These are phyloP conservation scores for Zapus hudsonius DNA, from an alignment of 2,113 vertebrate genomes.

Conservation along the genomic window DNA sequence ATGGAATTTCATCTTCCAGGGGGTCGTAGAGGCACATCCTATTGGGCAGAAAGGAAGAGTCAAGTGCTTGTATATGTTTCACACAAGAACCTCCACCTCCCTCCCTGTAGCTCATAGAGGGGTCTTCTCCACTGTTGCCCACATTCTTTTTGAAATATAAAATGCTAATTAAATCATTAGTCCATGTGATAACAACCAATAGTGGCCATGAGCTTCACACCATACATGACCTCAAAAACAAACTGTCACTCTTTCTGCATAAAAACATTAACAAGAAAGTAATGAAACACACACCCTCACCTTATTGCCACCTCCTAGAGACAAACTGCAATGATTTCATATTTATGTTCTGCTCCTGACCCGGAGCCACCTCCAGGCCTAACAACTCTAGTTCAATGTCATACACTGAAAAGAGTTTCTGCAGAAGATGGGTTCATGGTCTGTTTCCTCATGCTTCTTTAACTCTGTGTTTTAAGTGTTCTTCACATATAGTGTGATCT, in stretches of 20 bases:
- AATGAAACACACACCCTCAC: not conserved
- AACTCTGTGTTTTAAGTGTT: slow-evolving; percentile 8
- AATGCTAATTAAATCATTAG: not conserved
- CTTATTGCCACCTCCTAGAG: not conserved
- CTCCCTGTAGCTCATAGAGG: not conserved
- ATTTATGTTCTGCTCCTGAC: slow-evolving; percentile 41
- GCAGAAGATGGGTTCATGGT: not conserved
- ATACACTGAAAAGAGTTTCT: not conserved
- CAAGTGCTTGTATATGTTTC: not conserved
- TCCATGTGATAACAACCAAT: not conserved
- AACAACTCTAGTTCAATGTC: not conserved
- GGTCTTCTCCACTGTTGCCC: not conserved
- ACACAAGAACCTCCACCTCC: not conserved
- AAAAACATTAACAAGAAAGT: slow-evolving; percentile 43
- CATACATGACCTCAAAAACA: slow-evolving; percentile 43
- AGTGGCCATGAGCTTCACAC: not conserved
- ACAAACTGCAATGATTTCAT: slow-evolving; percentile 13
- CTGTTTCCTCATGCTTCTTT: not conserved
- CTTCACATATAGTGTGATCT: slow-evolving; percentile 15
- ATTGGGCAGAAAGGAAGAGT: not conserved
- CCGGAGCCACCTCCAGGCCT: not conserved
- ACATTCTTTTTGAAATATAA: not conserved
- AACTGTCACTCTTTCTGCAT: slow-evolving; percentile 4
- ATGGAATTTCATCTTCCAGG: not conserved
- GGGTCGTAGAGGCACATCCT: not conserved